These are phyloP conservation scores for Catocala fraxini DNA, from an alignment of 2,888 invertebrate species.

Conservation along the genomic window DNA sequence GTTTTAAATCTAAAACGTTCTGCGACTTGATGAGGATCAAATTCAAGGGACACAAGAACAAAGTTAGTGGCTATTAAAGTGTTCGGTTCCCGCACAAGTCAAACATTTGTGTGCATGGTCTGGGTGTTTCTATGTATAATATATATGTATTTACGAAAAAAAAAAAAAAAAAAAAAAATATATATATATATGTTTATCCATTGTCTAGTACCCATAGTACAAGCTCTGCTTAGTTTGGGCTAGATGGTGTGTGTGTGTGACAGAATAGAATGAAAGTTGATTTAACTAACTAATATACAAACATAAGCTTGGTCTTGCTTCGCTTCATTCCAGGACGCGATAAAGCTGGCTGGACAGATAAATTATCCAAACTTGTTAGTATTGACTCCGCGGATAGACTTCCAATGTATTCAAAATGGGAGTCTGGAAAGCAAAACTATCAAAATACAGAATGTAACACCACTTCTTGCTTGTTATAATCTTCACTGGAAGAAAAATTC, in stretches of 20 bases:
- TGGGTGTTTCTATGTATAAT: too few relatives aligned
- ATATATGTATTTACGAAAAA: too few relatives aligned
- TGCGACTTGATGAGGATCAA: slow-evolving; percentile 75
- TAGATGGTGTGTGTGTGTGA: too few relatives aligned
- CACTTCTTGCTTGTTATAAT: slow-evolving; percentile 74
- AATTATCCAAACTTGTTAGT: slow-evolving; percentile 90
- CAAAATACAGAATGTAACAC: slow-evolving; percentile 78
- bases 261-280: too few relatives aligned
- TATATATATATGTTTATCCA: too few relatives aligned
- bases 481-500: slow-evolving; percentile 75
- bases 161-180: too few relatives aligned
- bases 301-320: background rate
- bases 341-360: slow-evolving; percentile 89
- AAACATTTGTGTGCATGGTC: too few relatives aligned
- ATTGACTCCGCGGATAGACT: slow-evolving; percentile 86
- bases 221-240: too few relatives aligned
- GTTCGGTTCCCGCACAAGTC: too few relatives aligned
- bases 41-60: slow-evolving; percentile 81
- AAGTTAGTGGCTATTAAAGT: slow-evolving; percentile 55
- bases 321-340: slow-evolving; percentile 85
- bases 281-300: too few relatives aligned
- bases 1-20: slow-evolving; percentile 75
- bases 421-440: slow-evolving; percentile 75
- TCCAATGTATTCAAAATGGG: slow-evolving; percentile 87
- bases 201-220: too few relatives aligned